Evolutionary conservation across 2,888 invertebrate genomes (phyloP).

Genomic region (Ecdyonurus torrentis): DNA sequence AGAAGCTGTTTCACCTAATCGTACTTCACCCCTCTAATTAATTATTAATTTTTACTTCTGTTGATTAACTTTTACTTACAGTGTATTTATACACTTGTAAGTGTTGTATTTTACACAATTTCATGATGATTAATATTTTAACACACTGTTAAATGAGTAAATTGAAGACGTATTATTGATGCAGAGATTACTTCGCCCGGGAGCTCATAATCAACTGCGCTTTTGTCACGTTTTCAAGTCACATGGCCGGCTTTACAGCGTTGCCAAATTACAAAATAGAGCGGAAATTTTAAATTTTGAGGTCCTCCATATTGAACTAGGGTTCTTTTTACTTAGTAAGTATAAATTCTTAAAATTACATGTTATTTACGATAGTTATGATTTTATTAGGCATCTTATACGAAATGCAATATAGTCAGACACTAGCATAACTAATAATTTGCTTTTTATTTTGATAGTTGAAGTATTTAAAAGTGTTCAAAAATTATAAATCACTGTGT

Average conservation of each 20-base stretch:
- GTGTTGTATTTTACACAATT: not conserved
- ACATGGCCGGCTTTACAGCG: not conserved
- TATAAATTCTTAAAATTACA: too few species aligned
- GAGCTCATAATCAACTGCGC: not conserved
- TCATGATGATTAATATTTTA: not conserved
- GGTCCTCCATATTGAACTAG: not conserved
- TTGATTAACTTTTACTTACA: not conserved
- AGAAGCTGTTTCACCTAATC: not conserved
- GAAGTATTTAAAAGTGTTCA: too few species aligned
- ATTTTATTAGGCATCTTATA: too few species aligned
- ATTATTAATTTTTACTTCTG: not conserved
- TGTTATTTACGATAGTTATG: too few species aligned
- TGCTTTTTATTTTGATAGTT: too few species aligned
- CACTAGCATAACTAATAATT: too few species aligned
- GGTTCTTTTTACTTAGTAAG: not conserved
- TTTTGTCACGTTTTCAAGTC: constrained; percentile 3
- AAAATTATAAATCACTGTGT: too few species aligned
- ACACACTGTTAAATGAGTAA: not conserved
- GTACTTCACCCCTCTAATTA: not conserved
- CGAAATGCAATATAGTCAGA: too few species aligned
- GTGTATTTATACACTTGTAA: not conserved
- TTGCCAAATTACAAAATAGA: not conserved
- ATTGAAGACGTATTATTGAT: not conserved
- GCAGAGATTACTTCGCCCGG: not conserved
- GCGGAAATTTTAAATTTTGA: not conserved